Evolutionary conservation across 37 sponge, comb jelly and placozoan species (phyloP).

Genomic region (Bolinopsis microptera): DNA sequence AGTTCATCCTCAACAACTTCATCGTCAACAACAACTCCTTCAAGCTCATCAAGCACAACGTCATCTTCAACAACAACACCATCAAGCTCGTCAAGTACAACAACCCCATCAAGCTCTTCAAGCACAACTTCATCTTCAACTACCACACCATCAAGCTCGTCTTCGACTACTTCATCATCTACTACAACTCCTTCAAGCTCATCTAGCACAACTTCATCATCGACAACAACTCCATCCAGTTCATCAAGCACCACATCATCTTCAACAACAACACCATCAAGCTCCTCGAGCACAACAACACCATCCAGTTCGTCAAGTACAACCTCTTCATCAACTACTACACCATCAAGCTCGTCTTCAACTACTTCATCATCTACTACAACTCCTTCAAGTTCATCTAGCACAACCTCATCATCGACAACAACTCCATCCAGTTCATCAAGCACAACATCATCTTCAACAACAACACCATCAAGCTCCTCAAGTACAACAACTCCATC

Average conservation of each 20-base stretch:
- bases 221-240: neutral
- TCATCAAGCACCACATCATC: neutral
- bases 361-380: neutral
- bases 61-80: neutral
- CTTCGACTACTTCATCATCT: neutral
- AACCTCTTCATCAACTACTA: neutral
- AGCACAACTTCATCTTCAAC: neutral
- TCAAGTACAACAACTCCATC: constrained; percentile 17
- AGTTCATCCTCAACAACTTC: neutral
- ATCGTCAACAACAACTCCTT: neutral
- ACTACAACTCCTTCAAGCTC: neutral
- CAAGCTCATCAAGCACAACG: neutral
- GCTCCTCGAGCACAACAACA: neutral
- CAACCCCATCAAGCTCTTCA: neutral
- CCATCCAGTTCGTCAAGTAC: neutral
- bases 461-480: neutral
- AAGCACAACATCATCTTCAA: neutral
- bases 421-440: neutral
- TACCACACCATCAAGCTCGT: neutral
- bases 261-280: neutral
- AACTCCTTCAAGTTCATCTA: constrained; percentile 8
- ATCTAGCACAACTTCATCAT: neutral
- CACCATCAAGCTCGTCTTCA: neutral
- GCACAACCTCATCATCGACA: neutral
- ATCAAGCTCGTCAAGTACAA: neutral